Evolutionary conservation across 2,113 vertebrate species (phyloP).

Genomic region (Hippocampus zosterae): DNA sequence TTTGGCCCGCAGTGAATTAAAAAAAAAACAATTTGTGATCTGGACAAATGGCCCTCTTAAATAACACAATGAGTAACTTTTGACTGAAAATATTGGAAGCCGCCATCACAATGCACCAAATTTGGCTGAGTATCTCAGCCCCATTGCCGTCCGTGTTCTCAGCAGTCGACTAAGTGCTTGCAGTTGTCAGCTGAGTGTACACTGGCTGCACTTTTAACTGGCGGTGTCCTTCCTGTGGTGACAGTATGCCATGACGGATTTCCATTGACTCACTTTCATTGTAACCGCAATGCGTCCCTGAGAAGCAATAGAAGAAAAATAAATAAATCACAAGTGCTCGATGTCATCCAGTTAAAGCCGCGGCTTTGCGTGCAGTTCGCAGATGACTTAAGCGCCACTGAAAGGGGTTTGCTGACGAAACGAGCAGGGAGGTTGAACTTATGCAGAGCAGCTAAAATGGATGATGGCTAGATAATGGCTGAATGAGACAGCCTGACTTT

Average conservation of each 20-base stretch:
- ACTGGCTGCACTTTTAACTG: conserved; percentile 63
- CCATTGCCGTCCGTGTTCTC: conserved; percentile 59
- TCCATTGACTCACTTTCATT: conserved; percentile 64
- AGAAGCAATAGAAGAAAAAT: conserved; percentile 33
- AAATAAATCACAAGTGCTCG: conserved; percentile 49
- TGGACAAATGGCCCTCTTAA: conserved; percentile 37
- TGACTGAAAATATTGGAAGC: conserved; percentile 53
- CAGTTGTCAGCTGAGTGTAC: conserved; percentile 67
- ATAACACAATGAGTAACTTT: conserved; percentile 39
- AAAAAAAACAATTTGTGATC: not conserved
- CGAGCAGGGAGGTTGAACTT: conserved; percentile 40
- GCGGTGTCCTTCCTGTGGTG: conserved; percentile 63
- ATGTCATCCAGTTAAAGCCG: conserved; percentile 58
- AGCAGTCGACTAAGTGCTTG: conserved; percentile 60
- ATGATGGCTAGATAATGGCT: conserved; percentile 47
- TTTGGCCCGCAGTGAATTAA: not conserved
- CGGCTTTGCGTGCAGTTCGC: conserved; percentile 52
- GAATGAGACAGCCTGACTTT: conserved; percentile 18
- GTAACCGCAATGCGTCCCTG: conserved; percentile 56
- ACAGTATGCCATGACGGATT: conserved; percentile 69
- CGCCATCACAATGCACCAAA: conserved; percentile 46
- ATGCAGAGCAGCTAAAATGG: conserved; percentile 40
- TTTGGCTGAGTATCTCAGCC: conserved; percentile 40
- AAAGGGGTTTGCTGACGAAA: conserved; percentile 61
- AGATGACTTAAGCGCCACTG: conserved; percentile 56